Percentiles rank a stretch among this genome's conserved stretches.
Evolutionary conservation across 2,113 vertebrate genomes (phyloP).

Genomic region (Phrynocephalus versicolor): DNA sequence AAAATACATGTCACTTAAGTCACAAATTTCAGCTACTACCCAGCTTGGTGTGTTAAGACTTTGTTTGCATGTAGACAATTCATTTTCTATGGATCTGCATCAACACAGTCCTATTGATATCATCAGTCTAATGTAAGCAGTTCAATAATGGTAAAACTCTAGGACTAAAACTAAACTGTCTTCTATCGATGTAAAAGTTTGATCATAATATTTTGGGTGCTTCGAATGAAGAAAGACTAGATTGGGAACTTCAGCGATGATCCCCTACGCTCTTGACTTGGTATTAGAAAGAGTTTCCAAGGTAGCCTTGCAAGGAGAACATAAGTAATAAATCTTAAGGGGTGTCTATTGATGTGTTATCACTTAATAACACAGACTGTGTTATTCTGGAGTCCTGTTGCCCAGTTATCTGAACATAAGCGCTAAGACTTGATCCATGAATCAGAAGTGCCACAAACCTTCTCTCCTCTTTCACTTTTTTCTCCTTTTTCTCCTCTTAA

Average conservation of each 20-base stretch:
- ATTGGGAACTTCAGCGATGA: too few species aligned
- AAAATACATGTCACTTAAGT: background rate
- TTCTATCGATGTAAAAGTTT: background rate
- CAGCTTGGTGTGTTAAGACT: background rate
- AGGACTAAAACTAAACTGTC: background rate
- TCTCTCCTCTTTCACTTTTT: slow-evolving; percentile 88
- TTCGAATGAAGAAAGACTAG: background rate
- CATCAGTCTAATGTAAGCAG: background rate
- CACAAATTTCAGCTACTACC: background rate
- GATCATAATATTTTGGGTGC: background rate
- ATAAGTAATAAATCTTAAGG: background rate
- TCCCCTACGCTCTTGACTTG: too few species aligned
- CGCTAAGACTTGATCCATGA: background rate
- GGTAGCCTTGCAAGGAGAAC: background rate
- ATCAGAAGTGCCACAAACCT: slow-evolving; percentile 73
- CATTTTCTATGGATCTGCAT: background rate
- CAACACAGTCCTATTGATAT: fast-evolving
- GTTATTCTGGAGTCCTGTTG: background rate
- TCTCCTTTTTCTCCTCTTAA: slow-evolving; percentile 90
- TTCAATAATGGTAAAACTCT: background rate
- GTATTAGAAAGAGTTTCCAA: background rate
- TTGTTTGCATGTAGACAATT: fast-evolving
- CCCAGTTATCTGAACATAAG: background rate
- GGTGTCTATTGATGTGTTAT: background rate
- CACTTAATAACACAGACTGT: background rate